Conservation (phyloP, 1,140 invertebrate genomes). For the Macrocentrus cingulum region DNA sequence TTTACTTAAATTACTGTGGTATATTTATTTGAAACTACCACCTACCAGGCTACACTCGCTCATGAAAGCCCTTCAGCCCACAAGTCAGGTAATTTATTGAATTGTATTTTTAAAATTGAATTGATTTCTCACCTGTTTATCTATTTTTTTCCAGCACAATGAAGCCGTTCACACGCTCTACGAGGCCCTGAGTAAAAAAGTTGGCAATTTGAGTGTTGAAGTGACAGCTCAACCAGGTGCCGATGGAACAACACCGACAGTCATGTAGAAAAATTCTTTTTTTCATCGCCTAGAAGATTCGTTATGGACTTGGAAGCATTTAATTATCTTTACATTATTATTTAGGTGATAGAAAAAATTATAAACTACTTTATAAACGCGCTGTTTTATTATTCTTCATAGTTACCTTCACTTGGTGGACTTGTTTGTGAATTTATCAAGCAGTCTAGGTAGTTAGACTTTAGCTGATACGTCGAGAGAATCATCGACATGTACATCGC, state of each 20-base stretch:
- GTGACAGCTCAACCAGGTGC: slow-evolving; percentile 64
- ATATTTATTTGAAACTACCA: slow-evolving; percentile 86
- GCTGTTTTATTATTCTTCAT: not conserved
- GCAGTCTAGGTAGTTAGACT: slow-evolving; percentile 52
- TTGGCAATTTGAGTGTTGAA: slow-evolving; percentile 65
- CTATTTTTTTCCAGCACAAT: slow-evolving; percentile 69
- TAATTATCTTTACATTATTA: no score
- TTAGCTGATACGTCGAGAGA: slow-evolving; percentile 54
- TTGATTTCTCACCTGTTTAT: no score
- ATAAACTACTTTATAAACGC: no score
- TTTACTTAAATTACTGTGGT: slow-evolving; percentile 89
- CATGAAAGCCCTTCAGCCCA: slow-evolving; percentile 86
- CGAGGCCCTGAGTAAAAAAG: slow-evolving; percentile 75
- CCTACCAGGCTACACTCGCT: slow-evolving; percentile 75
- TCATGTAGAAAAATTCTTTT: not conserved
- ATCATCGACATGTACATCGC: slow-evolving; percentile 52
- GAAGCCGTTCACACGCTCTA: slow-evolving; percentile 82
- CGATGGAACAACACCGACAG: slow-evolving; percentile 45
- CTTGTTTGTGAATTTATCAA: not conserved
- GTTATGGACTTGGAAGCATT: no score
- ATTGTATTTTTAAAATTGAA: no score
- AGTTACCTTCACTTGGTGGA: not conserved
- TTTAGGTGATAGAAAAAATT: no score
- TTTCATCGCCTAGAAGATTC: no score
- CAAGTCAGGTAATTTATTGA: slow-evolving; percentile 59